phyloP scores from a whole-genome alignment of 2,888 invertebrate species.

The Deladenus siricidicola region DNA sequence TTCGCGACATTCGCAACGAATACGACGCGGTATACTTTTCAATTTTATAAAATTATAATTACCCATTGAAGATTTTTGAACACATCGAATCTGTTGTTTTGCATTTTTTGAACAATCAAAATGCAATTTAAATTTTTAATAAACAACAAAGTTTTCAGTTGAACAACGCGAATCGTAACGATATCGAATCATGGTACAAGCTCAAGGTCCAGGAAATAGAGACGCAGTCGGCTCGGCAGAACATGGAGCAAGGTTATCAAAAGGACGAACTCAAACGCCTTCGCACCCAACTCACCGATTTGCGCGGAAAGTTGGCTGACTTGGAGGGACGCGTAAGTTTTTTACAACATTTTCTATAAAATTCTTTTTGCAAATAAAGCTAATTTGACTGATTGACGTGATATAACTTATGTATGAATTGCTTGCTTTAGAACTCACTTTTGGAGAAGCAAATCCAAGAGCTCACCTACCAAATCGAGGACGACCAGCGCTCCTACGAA shows the following conservation, averaged over 20 bases:
- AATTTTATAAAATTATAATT: not conserved
- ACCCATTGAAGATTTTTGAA: not conserved
- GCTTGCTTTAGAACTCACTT: slow-evolving; percentile 55
- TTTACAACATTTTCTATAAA: not conserved
- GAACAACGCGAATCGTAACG: slow-evolving; percentile 55
- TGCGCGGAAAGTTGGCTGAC: slow-evolving; percentile 57
- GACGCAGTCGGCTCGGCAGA: slow-evolving; percentile 55
- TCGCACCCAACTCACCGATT: slow-evolving; percentile 55
- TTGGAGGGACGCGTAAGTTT: slow-evolving; percentile 57
- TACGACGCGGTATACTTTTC: slow-evolving; percentile 54
- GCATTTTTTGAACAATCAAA: too few relatives aligned
- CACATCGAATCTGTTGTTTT: not conserved
- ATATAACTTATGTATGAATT: not conserved
- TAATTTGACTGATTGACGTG: not conserved
- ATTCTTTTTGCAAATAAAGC: not conserved
- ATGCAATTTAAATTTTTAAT: too few relatives aligned
- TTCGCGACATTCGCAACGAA: slow-evolving; percentile 58
- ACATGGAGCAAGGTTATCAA: slow-evolving; percentile 56
- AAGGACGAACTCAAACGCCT: slow-evolving; percentile 57
- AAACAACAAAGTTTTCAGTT: slow-evolving; percentile 50
- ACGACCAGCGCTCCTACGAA: slow-evolving; percentile 56
- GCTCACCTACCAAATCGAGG: slow-evolving; percentile 56
- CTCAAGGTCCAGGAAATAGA: slow-evolving; percentile 59
- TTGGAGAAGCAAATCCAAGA: slow-evolving; percentile 57
- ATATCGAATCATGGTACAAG: slow-evolving; percentile 57